A percentile compares a stretch with the other conserved stretches of the same genome.
These are phyloP conservation scores for Tigriopus californicus DNA, from an alignment of 2,888 invertebrate genomes.

Conservation along the genomic window DNA sequence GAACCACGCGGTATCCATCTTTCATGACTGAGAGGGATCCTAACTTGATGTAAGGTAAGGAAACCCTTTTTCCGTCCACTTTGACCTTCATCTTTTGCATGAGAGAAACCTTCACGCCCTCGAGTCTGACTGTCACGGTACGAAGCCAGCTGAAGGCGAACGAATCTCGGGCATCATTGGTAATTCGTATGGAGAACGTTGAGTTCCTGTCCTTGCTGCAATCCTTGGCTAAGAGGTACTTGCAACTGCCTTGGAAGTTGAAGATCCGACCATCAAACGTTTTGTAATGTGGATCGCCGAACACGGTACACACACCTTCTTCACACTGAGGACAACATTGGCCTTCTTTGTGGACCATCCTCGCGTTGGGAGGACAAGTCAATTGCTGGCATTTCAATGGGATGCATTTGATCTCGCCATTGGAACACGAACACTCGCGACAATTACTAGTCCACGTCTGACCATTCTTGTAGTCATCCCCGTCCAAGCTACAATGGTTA, in stretches of 20 bases:
- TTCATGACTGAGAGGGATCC: slow-evolving; percentile 33
- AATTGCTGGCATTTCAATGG: slow-evolving; percentile 19
- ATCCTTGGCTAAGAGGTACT: slow-evolving; percentile 70
- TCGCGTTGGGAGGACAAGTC: slow-evolving; percentile 53
- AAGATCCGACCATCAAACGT: slow-evolving; percentile 87
- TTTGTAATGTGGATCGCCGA: slow-evolving; percentile 84
- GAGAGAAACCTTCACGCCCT: slow-evolving; percentile 48
- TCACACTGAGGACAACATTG: slow-evolving; percentile 70
- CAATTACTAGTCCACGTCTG: slow-evolving; percentile 19
- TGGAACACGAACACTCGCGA: slow-evolving; percentile 23
- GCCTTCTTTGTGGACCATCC: slow-evolving; percentile 48
- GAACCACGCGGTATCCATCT: slow-evolving; percentile 28
- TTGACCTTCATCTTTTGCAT: slow-evolving; percentile 69
- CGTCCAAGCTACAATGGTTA: background rate
- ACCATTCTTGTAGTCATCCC: background rate
- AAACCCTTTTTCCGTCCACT: slow-evolving; percentile 52
- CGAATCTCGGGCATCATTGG: slow-evolving; percentile 63
- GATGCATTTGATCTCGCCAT: slow-evolving; percentile 23
- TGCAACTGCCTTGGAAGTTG: slow-evolving; percentile 82
- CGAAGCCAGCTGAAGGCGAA: slow-evolving; percentile 76
- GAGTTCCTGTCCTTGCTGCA: slow-evolving; percentile 31
- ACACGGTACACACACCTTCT: slow-evolving; percentile 78
- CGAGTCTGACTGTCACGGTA: slow-evolving; percentile 46
- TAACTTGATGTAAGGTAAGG: slow-evolving; percentile 40
- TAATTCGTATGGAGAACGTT: slow-evolving; percentile 63